phyloP scores from a whole-genome alignment of 2,113 vertebrate genomes.

The Vulpes vulpes region DNA sequence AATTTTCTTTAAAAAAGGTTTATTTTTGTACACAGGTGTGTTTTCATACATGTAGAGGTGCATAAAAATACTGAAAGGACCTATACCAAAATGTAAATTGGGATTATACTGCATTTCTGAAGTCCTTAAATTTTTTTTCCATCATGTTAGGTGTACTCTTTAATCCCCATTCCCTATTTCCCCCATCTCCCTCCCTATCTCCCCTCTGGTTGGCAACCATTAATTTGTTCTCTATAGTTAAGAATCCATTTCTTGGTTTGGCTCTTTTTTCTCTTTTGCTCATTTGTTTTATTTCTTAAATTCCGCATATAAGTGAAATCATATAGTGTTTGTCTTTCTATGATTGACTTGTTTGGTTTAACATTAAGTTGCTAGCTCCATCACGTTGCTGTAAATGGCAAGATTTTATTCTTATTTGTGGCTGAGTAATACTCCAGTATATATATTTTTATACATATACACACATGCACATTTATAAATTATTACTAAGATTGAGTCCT shows the following conservation, averaged over 20 bases:
- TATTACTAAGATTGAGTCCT: not conserved
- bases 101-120: not conserved
- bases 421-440: not conserved
- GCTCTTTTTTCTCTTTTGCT: not conserved
- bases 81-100: not conserved
- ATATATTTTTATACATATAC: too few species aligned
- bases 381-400: not conserved
- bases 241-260: not conserved
- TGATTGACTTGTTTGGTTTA: not conserved
- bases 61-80: not conserved
- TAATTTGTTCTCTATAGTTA: not conserved
- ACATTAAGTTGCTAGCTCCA: not conserved
- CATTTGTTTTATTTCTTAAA: not conserved
- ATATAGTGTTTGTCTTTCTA: not conserved
- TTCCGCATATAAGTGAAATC: not conserved
- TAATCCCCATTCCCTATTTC: not conserved
- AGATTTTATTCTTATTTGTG: not conserved
- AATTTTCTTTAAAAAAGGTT: slow-evolving; percentile 25
- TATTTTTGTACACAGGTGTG: not conserved
- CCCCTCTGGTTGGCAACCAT: not conserved
- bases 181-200: not conserved
- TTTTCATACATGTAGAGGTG: not conserved
- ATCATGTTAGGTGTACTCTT: not conserved
- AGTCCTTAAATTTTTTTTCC: not conserved
- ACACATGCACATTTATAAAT: not conserved